Base-by-base conservation (phyloP, 2,113 vertebrate genomes). In the Eulemur macaco region DNA sequence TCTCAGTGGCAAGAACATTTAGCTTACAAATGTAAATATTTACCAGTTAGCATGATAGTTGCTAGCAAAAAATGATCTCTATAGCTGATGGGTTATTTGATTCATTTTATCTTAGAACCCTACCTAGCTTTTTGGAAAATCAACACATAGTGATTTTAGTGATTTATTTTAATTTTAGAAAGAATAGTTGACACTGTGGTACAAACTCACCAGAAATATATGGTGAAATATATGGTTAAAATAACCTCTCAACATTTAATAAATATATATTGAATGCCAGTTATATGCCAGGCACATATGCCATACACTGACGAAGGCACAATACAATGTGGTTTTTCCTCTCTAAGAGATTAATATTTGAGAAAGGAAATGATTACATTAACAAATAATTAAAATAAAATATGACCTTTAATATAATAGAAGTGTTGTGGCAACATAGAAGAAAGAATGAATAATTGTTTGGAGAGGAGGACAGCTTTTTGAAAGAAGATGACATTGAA, bases 1-100 rank as follows among this genome's bases (percentile, higher is more conserved):
- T 96, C 93, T 98, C 94, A 95, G 77, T 95, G 54, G 85, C 96
- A 96, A 96, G 68, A 90, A 96, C 97, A 97, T 97, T 97, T 98
- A 96, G 80, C 83, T 98, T 97, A 82, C 68, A 97, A 92, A 98
- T 98, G 87, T 97, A 98, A 98, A 98, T 96, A 98, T 97, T 98
- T 98, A 94, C 60, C 97, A 96, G 93, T 98, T 97, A 98, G 92
- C 86, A 97, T 98, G 97, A 98, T 97, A 97, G 80, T 98, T 98
- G 64, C 93, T 98, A 94, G 77, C 89, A 98, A 96, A 95, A 98
- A 94, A 68, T 25, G 93, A 9, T 96, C 89, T 98, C 60, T 54
- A 27, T 81, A 89, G 23, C 27, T 89, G 29, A 69, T 60, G 66
- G 29, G 13, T 96, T 96, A 66, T 66, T 29, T 25, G 37, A 85